Conservation (phyloP, 2,797 vertebrate genomes). For the Rhinichthys osculus region DNA sequence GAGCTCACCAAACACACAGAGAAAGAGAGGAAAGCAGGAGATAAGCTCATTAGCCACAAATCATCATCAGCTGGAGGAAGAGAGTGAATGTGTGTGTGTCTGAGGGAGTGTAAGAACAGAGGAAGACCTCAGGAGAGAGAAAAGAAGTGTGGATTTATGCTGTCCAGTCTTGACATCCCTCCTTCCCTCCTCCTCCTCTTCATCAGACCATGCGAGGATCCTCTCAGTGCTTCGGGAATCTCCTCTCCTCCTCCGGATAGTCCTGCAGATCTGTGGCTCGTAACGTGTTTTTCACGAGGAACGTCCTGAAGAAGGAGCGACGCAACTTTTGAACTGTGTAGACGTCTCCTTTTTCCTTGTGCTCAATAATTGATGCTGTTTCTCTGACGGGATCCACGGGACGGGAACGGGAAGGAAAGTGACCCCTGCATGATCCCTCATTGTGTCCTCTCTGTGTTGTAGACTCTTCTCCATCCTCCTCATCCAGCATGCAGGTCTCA, state of each 20-base stretch:
- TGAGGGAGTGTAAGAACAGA: constrained; percentile 22
- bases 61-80: constrained; percentile 48
- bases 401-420: constrained; percentile 19
- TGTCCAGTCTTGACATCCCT: constrained; percentile 63
- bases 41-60: constrained; percentile 7
- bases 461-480: constrained; percentile 32
- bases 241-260: constrained; percentile 59
- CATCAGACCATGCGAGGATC: constrained; percentile 54
- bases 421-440: constrained; percentile 35
- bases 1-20: constrained; percentile 52
- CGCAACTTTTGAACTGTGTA: constrained; percentile 41
- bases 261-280: constrained; percentile 48
- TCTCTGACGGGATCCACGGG: constrained; percentile 35
- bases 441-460: constrained; percentile 26
- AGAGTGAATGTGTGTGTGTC: constrained; percentile 43
- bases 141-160: constrained; percentile 56
- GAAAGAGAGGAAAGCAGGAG: constrained; percentile 22
- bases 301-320: constrained; percentile 9
- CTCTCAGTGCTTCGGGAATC: constrained; percentile 57
- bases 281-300: neutral
- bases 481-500: constrained; percentile 94
- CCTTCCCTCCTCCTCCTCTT: constrained; percentile 47
- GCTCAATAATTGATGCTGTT: constrained; percentile 1
- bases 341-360: constrained; percentile 27
- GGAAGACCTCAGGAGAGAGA: constrained; percentile 54